Evolutionary conservation across 2,888 invertebrate species (phyloP), one percentile per base, ranked within the genome.

Genomic region (Acleris laterana): DNA sequence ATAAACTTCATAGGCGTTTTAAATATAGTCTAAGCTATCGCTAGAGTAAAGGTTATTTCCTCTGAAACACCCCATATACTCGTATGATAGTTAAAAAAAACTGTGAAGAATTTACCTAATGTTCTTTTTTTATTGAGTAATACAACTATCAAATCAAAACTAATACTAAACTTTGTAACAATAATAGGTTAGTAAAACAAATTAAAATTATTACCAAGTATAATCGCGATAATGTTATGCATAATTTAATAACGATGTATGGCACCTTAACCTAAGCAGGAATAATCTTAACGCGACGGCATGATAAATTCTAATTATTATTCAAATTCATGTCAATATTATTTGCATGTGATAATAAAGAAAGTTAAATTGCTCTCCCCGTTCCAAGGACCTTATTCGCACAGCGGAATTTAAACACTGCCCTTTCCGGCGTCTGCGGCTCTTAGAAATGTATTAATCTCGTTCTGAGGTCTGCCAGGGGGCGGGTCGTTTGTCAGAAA

Each of bases 341-440:
- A 61, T 68, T 68, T 58, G 65, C 68, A 65, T 68, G 68, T 68
- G 52, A 68, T 68, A 68, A 68, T 68, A 60, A 62, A 65, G 68
- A 65, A 68, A 68, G 68, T 68, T 68, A 65, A 68, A 68, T 68
- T 68, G 62, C 32, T 17, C 22, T 62, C 61, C 44, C 28, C 52
- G 44, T 52, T 28, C 44, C 61, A 46, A 46, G 38, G 61, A 50
- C 28, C 55, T 50, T 55, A 38, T 50, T 51, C 50, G 46, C 62
- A 49, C 46, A 16, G 16, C 60, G 56, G 20, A 50, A 51, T 66
- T 66, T 52, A 61, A 57, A 66, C 51, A 62, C 56, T 56, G 55
- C 46, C 65, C 56, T 60, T 65, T 59, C 28, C 57, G 51, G 22
- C 57, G 56, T 61, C 22, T 56, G 51, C 22, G 56, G 46, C 25